Base-by-base conservation (phyloP, 2,113 vertebrate species). In the Pagrus major region DNA sequence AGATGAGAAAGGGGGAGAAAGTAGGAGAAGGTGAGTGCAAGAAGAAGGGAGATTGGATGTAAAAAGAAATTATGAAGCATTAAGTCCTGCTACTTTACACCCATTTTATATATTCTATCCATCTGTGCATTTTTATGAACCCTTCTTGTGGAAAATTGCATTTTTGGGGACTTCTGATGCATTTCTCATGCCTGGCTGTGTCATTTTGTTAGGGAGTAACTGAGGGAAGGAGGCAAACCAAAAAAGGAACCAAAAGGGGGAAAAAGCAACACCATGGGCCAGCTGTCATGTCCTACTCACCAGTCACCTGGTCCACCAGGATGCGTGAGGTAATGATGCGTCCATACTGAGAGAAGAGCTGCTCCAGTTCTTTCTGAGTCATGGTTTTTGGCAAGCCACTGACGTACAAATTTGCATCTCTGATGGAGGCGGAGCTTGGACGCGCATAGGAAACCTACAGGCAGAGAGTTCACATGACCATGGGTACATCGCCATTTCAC, bases 321-420 rank as follows among this genome's bases (percentile, higher is more conserved):
- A 99, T 99, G 73, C 98, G 97, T 58, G 98, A 99, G 94, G 98
- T 99, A 94, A 99, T 99, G 91, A 99, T 99, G 88, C 98, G 97
- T 65, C 98, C 98, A 0, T 99, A 98, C 51, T 99, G 98, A 42
- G 97, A 98, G 89, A 99, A 99, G 35, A 99, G 96, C 84, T 99
- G 98, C 66, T 99, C 98, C 86, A 99, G 86, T 80, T 99, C 98
- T 78, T 98, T 99, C 94, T 99, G 98, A 35, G 96, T 97, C 98
- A 99, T 99, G 42, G 97, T 97, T 95, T 99, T 99, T 15, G 97
- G 97, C 93, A 99, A 96, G 84, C 98, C 98, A 18, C 97, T 99
- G 91, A 99, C 97, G 9, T 99, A 99, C 80, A 99, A 93, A 92
- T 99, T 99, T 76, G 98, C 98, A 91, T 99, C 97, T 95, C 98